These are phyloP conservation scores for Drosophila murphyi DNA, from an alignment of 1,140 invertebrate species.

Conservation along the genomic window DNA sequence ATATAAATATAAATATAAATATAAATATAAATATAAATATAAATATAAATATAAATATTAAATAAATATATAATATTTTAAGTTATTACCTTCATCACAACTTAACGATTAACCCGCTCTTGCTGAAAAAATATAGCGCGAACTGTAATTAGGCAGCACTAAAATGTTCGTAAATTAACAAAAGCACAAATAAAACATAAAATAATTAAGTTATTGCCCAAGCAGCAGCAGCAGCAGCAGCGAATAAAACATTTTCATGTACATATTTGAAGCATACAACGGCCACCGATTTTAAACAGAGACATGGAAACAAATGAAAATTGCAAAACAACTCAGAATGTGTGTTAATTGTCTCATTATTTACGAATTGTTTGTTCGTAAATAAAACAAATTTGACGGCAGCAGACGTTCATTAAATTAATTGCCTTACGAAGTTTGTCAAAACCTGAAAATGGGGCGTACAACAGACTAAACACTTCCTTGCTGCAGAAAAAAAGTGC, in stretches of 20 bases:
- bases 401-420: constrained; percentile 16
- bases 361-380: constrained; percentile 1
- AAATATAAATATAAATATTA: not conserved
- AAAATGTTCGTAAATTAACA: constrained; percentile 73
- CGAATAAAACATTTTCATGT: constrained; percentile 12
- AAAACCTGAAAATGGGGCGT: not conserved
- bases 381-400: constrained; percentile 15
- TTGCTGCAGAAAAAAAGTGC: not conserved
- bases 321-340: constrained; percentile 41
- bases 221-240: constrained; percentile 25
- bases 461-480: constrained; percentile 10
- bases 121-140: constrained; percentile 61
- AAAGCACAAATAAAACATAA: constrained; percentile 59
- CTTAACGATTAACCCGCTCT: constrained; percentile 15
- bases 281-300: constrained; percentile 17
- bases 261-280: not conserved
- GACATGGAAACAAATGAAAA: constrained; percentile 8
- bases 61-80: too few species aligned
- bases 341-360: constrained; percentile 36
- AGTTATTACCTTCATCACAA: not conserved
- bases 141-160: constrained; percentile 69
- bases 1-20: not conserved
- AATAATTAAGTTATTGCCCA: constrained; percentile 45
- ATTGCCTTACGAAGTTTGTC: not conserved
- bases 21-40: not conserved